Conservation (phyloP, 2,113 vertebrate genomes). For the Leptobrachium ailaonicum region DNA sequence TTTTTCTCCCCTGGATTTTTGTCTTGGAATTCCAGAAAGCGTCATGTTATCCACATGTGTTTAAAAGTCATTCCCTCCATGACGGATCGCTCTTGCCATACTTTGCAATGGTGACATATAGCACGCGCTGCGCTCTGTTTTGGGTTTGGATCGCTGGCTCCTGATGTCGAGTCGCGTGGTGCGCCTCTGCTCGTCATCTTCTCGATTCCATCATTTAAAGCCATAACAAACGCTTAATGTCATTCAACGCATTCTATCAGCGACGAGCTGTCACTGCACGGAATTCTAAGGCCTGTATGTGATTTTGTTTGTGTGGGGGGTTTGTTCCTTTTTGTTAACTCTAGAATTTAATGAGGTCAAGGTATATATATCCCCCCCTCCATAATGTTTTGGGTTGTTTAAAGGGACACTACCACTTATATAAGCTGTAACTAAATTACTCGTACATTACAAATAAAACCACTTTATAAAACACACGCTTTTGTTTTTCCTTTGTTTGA, state of each 20-base stretch:
- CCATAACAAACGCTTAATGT: conserved; percentile 35
- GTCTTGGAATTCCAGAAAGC: neutral
- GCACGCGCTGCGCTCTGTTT: neutral
- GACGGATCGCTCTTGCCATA: conserved; percentile 18
- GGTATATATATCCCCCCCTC: too few species aligned
- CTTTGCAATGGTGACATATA: conserved; percentile 6
- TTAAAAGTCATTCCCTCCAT: neutral
- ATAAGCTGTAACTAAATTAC: too few species aligned
- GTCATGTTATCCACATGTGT: neutral
- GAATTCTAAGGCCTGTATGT: neutral
- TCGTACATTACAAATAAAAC: too few species aligned
- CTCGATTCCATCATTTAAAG: conserved; percentile 25
- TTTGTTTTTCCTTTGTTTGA: too few species aligned
- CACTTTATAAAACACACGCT: too few species aligned
- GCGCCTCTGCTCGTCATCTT: conserved; percentile 30
- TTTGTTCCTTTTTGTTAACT: too few species aligned
- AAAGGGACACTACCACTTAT: too few species aligned
- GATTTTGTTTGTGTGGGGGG: too few species aligned
- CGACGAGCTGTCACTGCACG: conserved; percentile 16
- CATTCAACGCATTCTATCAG: conserved; percentile 12
- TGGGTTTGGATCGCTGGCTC: conserved; percentile 1
- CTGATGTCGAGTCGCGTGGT: neutral
- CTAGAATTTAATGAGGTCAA: too few species aligned
- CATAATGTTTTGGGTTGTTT: too few species aligned
- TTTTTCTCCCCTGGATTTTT: too few species aligned